These are phyloP conservation scores for Sinocyclocheilus maitianheensis DNA, from an alignment of 2,113 vertebrate genomes.

Conservation along the genomic window DNA sequence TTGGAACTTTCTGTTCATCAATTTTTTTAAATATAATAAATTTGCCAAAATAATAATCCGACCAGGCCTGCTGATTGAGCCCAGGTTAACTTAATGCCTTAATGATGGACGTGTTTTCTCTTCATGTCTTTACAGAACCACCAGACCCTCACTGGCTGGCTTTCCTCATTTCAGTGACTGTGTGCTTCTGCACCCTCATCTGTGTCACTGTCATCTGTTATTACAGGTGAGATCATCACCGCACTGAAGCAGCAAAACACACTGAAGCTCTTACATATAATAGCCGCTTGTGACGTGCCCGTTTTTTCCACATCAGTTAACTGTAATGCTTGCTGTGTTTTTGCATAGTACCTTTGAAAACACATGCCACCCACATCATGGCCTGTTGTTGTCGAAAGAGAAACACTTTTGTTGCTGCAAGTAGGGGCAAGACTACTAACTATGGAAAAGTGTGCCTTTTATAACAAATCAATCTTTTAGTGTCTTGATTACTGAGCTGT, in stretches of 20 bases:
- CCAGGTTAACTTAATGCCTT: background rate
- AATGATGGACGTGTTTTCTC: background rate
- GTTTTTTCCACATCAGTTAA: conserved; percentile 2
- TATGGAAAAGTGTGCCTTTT: background rate
- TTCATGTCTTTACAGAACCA: conserved; percentile 37
- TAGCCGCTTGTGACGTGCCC: background rate
- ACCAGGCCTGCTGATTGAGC: background rate
- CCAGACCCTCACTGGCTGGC: conserved; percentile 83
- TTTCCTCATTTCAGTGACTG: conserved; percentile 81
- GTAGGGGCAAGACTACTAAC: conserved; percentile 20
- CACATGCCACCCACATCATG: conserved; percentile 17
- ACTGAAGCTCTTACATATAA: background rate
- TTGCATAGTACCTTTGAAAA: background rate
- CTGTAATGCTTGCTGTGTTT: background rate
- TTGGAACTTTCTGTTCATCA: background rate
- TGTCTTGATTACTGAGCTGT: background rate
- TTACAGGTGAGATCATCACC: conserved; percentile 77
- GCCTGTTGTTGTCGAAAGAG: conserved; percentile 16
- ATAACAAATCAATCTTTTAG: background rate
- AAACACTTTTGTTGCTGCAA: conserved; percentile 17
- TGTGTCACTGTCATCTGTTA: conserved; percentile 85
- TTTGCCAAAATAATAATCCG: background rate
- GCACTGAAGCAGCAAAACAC: background rate
- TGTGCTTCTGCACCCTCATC: conserved; percentile 83
- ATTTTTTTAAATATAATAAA: background rate